phyloP scores from a whole-genome alignment of 2,113 vertebrate species.

The Sinosuthora webbiana region DNA sequence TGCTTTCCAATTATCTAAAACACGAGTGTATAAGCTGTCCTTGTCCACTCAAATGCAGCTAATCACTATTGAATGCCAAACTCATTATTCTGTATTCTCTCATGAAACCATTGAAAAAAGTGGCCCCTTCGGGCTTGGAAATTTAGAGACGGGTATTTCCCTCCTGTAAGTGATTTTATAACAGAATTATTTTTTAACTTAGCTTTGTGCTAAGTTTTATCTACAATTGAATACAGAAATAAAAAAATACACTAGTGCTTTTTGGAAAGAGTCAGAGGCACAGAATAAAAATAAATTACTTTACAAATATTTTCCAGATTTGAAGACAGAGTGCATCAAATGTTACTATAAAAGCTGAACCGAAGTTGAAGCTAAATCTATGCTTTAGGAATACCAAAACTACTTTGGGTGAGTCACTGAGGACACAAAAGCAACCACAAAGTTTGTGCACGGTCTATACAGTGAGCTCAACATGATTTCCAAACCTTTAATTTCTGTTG shows the following conservation, averaged over 20 bases:
- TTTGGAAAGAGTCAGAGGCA: neutral
- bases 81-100: neutral
- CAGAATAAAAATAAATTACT: neutral
- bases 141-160: neutral
- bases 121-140: neutral
- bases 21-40: neutral
- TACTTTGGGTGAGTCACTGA: conserved; percentile 57
- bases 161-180: neutral
- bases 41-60: neutral
- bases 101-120: neutral
- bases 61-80: neutral
- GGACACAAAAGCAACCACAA: conserved; percentile 55
- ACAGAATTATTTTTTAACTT: neutral
- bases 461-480: conserved; percentile 44
- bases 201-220: neutral
- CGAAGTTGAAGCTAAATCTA: conserved; percentile 42
- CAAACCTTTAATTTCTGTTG: conserved; percentile 69
- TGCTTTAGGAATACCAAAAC: conserved; percentile 69
- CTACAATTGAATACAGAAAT: neutral
- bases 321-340: neutral
- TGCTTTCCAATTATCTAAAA: neutral
- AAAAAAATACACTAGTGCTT: neutral
- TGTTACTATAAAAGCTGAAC: neutral
- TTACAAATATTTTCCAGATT: conserved; percentile 13
- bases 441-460: conserved; percentile 52